These are phyloP conservation scores for Sebastes itinus DNA, from an alignment of 2,797 vertebrate species.

Conservation along the genomic window DNA sequence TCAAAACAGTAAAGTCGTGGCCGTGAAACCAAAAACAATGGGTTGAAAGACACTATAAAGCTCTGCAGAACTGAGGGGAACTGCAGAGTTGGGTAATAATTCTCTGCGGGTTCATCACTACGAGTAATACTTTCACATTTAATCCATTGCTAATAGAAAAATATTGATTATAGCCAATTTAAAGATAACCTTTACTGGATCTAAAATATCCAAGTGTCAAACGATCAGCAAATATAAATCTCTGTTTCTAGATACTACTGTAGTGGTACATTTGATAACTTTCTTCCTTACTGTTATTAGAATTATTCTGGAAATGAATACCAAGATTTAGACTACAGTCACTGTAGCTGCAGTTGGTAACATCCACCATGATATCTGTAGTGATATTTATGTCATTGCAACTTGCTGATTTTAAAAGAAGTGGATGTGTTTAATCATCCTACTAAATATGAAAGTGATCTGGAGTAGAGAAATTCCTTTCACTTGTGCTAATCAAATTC, in stretches of 20 bases:
- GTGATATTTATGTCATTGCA: not conserved
- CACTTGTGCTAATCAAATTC: slow-evolving; percentile 12
- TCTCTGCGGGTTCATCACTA: not conserved
- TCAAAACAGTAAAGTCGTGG: not conserved
- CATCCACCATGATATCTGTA: not conserved
- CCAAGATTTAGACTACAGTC: not conserved
- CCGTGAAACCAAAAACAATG: too few species aligned
- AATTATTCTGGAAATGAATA: not conserved
- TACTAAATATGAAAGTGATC: not conserved
- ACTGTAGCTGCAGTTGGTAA: not conserved
- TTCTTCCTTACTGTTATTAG: not conserved
- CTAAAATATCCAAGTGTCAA: not conserved
- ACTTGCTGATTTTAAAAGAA: not conserved
- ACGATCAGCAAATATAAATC: not conserved
- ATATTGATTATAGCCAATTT: not conserved
- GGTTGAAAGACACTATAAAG: too few species aligned
- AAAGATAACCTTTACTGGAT: not conserved
- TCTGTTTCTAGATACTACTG: not conserved
- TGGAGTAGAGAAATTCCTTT: not conserved
- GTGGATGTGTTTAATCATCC: not conserved
- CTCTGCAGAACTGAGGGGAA: too few species aligned
- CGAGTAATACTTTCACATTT: not conserved
- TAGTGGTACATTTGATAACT: not conserved
- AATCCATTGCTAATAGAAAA: not conserved
- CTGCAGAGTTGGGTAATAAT: too few species aligned